Conservation (phyloP, 2,888 invertebrate genomes). For the Pilophorus perplexus region DNA sequence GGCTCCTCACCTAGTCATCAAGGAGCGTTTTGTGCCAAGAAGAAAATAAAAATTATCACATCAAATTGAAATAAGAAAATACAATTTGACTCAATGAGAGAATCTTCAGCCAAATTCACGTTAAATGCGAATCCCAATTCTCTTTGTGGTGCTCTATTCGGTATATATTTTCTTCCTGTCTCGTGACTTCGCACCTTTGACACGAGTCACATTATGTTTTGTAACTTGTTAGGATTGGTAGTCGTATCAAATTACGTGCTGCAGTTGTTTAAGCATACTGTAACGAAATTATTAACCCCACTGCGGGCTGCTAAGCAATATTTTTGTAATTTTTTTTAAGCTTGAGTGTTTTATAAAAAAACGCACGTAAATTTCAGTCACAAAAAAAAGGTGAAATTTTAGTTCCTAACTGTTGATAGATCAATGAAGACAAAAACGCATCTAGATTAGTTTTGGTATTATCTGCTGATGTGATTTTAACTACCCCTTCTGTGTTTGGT, state of each 20-base stretch:
- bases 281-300: too few species aligned
- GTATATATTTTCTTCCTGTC: background rate
- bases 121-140: too few species aligned
- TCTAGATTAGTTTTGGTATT: conserved; percentile 5
- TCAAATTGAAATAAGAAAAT: background rate
- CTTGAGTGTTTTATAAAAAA: background rate
- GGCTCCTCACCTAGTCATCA: conserved; percentile 28
- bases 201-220: background rate
- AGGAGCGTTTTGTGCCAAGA: conserved; percentile 29
- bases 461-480: conserved; percentile 26
- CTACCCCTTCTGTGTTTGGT: conserved; percentile 6
- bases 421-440: background rate
- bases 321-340: conserved; percentile 27
- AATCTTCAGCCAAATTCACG: too few species aligned
- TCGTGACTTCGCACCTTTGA: conserved; percentile 7
- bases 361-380: conserved; percentile 10
- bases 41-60: conserved; percentile 1
- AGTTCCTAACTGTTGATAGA: conserved; percentile 28
- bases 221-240: background rate
- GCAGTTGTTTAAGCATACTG: conserved; percentile 7
- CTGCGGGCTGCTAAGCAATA: conserved; percentile 22
- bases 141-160: conserved; percentile 1
- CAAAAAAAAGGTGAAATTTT: conserved; percentile 26
- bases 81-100: too few species aligned
- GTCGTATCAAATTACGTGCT: background rate